Base-by-base conservation (phyloP, 2,888 invertebrate species). In the Cryptocheilus praepositus region DNA sequence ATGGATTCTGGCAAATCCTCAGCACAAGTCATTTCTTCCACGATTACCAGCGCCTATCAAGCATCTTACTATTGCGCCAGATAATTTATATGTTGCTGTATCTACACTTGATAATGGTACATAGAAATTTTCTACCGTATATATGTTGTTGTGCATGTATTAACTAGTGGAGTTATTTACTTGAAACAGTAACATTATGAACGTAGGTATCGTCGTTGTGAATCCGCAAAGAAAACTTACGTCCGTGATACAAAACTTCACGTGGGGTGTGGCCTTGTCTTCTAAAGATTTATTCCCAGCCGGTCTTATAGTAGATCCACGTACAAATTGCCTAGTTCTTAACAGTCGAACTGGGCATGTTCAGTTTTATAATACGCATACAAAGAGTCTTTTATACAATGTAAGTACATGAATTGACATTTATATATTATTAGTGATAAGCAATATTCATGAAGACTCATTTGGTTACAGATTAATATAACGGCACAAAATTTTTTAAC, bases 291-390 rank as follows among this genome's bases (percentile, higher is more conserved):
- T 89, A 49, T 92, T 92, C 82, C 92, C 92, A 69, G 90, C 90
- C 67, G 92, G 91, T 1, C 87, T 94, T 52, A 85, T 86, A 15
- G 89, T 90, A 57, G 94, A 95, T 89, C 92, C 93, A 2, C 90
- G 92, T 54, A 92, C 92, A 11, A 91, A 91, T 77, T 89, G 92
- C 7, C 86, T 95, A 18, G 92, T 95, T 44, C 89, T 94, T 68
- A 95, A 95, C 85, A 94, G 95, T 43, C 91, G 92, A 72, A 90
- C 92, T 0, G 95, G 95, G 15, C 93, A 94, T 79, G 88, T 95
- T 54, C 95, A 95, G 86, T 94, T 95, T 89, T 95, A 92, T 86
- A 92, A 92, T 53, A 91, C 92, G 0, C 89, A 91, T 57, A 91
- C 92, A 3, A 92, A 92, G 82, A 92, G 90, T 79, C 90, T 95